Percentiles rank a stretch among this genome's conserved stretches.
phyloP scores from a whole-genome alignment of 2,797 vertebrate genomes.

The Staurois parvus region DNA sequence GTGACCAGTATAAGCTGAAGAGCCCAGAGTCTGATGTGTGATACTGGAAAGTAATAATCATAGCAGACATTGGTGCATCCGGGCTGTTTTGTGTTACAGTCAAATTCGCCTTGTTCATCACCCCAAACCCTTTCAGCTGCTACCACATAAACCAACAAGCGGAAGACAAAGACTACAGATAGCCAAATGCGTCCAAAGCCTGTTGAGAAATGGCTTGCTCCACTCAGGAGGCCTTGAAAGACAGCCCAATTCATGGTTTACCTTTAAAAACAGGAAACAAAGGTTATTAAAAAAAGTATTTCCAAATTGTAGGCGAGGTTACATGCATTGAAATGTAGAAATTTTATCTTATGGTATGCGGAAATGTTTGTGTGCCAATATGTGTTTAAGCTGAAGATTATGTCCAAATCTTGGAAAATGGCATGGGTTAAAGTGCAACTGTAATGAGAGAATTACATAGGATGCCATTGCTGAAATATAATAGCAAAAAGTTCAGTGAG shows the following conservation, averaged over 20 bases:
- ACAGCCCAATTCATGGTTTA: constrained; percentile 86
- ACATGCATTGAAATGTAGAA: not conserved
- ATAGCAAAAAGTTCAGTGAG: no score
- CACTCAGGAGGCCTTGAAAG: constrained; percentile 85
- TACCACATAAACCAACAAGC: constrained; percentile 88
- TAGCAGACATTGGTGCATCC: constrained; percentile 92
- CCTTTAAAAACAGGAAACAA: not conserved
- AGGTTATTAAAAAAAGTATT: not conserved
- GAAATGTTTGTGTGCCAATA: not conserved
- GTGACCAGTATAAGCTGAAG: constrained; percentile 92
- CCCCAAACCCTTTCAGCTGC: constrained; percentile 89
- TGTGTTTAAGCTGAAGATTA: no score
- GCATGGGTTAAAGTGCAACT: no score
- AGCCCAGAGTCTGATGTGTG: constrained; percentile 88
- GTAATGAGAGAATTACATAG: no score
- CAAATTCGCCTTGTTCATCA: constrained; percentile 88
- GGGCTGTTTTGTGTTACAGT: constrained; percentile 87
- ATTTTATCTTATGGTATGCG: not conserved
- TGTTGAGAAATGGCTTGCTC: constrained; percentile 89
- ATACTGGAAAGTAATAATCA: constrained; percentile 87
- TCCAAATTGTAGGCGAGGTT: not conserved
- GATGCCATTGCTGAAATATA: no score
- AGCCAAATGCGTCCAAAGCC: constrained; percentile 88
- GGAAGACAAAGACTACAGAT: constrained; percentile 88
- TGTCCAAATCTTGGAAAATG: no score